Base-by-base conservation (phyloP, 2,888 invertebrate species). In the Hoplodrina ambigua region DNA sequence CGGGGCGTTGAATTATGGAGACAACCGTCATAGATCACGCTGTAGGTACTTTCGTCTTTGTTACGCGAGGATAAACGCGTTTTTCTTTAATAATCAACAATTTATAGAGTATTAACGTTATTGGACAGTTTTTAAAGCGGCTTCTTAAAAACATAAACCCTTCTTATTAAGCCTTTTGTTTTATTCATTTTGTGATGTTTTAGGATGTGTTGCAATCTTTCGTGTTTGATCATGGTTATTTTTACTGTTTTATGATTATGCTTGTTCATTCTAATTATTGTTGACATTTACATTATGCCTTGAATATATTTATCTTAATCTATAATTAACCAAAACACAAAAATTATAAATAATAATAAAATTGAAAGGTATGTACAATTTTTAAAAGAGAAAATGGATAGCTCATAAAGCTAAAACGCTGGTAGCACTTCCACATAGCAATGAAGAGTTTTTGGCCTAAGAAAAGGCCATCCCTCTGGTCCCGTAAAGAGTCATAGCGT, bases 1-100 rank as follows among this genome's bases (percentile, higher is more conserved):
- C 90, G 86, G 90, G 91, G 77, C 76, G 72, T 84, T 87, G 88
- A 90, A 86, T 86, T 88, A 89, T 86, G 84, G 85, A 84, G 90
- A 90, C 90, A 87, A 75, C 76, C 77, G 76, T 81, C 91, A 89
- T 91, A 91, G 88, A 91, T 92, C 90, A 92, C 90, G 65, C 88
- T 72, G 86, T 84, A 80, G 84, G 86, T 84, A 86, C 86, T 87
- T 88, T 85, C 84, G 83, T 80, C 83, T 86, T 82, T 84, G 80
- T 85, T 83, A 85, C 84, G 81, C 72, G 84, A 69, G 77, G 78
- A 83, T 85, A 85, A 79, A 79, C 77, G 83, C 72, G 72, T 69
- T 79, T 88, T 88, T 83, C 75, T 84, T 85, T 84, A 86, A 82
- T 85, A 83, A 83, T 82, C 81, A 79, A 75, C 75, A 80, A 80